Percentiles rank a stretch among this genome's conserved stretches.
phyloP scores from a whole-genome alignment of 2,888 invertebrate species.

The Steinernema hermaphroditum region DNA sequence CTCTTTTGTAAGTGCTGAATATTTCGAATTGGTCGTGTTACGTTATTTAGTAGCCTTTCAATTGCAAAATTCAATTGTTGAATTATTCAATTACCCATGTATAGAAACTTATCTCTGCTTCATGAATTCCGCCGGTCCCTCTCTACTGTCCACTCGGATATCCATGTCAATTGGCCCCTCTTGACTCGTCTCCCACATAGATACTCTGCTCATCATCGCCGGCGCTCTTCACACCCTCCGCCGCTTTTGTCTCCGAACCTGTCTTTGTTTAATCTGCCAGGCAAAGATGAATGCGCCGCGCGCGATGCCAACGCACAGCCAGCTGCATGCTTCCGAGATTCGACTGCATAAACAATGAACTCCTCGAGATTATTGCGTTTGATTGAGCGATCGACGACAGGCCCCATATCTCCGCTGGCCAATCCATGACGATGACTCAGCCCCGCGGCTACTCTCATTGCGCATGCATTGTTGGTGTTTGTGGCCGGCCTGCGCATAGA shows the following conservation, averaged over 20 bases:
- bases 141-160: no score
- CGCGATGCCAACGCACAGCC: background rate
- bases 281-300: slow-evolving; percentile 16
- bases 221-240: background rate
- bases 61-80: no score
- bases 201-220: background rate
- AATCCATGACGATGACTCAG: background rate
- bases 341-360: background rate
- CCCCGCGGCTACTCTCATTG: background rate
- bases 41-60: no score
- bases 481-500: slow-evolving; percentile 18
- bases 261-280: slow-evolving; percentile 17
- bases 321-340: background rate
- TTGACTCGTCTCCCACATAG: no score
- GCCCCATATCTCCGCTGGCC: background rate
- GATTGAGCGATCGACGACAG: background rate
- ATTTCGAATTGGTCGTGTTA: no score
- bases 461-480: slow-evolving; percentile 26
- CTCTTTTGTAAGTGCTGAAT: no score
- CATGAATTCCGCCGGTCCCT: no score
- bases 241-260: slow-evolving; percentile 13
- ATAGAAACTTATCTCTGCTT: no score
- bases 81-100: no score
- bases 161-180: no score
- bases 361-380: background rate